Evolutionary conservation across 2,797 vertebrate genomes (phyloP).

Genomic region (Poeciliopsis presidionis): DNA sequence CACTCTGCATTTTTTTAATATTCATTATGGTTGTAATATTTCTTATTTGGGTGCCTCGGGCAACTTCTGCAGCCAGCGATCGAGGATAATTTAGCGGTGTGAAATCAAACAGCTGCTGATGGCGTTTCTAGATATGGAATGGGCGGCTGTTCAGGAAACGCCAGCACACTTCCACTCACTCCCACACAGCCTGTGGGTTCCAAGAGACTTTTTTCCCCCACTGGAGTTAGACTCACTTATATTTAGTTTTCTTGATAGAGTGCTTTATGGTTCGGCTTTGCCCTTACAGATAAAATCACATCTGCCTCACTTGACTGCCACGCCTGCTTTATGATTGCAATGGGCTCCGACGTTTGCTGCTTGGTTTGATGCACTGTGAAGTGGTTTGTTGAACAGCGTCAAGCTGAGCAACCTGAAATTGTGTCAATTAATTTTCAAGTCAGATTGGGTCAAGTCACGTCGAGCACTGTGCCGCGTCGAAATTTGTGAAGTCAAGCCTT

Average conservation of each 20-base stretch:
- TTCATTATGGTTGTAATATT: conserved; percentile 74
- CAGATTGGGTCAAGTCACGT: not conserved
- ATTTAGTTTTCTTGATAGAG: not conserved
- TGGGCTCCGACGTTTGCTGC: not conserved
- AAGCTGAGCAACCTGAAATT: not conserved
- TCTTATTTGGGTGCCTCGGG: conserved; percentile 59
- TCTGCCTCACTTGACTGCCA: not conserved
- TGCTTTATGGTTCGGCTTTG: not conserved
- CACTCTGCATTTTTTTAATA: conserved; percentile 67
- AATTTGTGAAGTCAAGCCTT: not conserved
- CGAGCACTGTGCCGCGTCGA: not conserved
- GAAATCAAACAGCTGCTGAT: conserved; percentile 53
- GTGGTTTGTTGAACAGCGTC: not conserved
- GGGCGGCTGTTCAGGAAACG: conserved; percentile 33
- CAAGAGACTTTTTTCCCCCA: no score
- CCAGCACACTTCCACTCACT: not conserved
- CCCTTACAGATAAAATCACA: not conserved
- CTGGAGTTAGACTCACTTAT: not conserved
- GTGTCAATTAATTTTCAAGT: no score
- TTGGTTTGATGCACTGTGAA: not conserved
- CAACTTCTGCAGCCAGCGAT: conserved; percentile 52
- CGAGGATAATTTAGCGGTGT: conserved; percentile 62
- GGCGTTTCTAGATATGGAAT: conserved; percentile 50
- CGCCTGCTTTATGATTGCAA: not conserved
- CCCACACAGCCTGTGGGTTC: not conserved